Conservation (phyloP, 1,140 invertebrate genomes). For the Drosophila kikkawai region DNA sequence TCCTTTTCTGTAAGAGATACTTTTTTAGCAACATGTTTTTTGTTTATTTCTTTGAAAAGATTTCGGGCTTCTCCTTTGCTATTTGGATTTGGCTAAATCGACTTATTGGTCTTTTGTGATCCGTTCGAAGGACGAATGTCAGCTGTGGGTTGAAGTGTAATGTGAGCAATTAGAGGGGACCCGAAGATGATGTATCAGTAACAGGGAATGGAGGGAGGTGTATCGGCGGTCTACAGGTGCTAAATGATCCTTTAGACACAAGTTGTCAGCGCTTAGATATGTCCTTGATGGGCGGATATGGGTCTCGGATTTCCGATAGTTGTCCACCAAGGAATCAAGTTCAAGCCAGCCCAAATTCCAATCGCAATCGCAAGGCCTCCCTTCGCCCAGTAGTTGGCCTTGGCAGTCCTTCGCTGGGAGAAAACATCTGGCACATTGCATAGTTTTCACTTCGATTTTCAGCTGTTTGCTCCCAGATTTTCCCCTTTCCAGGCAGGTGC, state of each 20-base stretch:
- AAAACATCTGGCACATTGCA: conserved; percentile 47
- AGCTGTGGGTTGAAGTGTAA: conserved; percentile 60
- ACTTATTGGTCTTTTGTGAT: conserved; percentile 76
- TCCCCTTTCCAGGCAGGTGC: conserved; percentile 56
- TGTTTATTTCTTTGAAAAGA: conserved; percentile 60
- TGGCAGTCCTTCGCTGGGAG: conserved; percentile 7
- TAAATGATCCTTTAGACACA: conserved; percentile 53
- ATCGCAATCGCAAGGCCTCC: neutral
- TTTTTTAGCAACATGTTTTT: conserved; percentile 70
- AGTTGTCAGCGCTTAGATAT: conserved; percentile 54
- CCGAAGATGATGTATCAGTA: conserved; percentile 57
- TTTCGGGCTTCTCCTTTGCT: conserved; percentile 7
- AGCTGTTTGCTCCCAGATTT: conserved; percentile 46
- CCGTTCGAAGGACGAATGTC: conserved; percentile 67
- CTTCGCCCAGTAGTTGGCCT: conserved; percentile 28
- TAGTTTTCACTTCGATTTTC: conserved; percentile 33
- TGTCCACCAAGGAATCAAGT: conserved; percentile 32
- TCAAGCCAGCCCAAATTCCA: conserved; percentile 8
- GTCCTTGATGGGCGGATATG: conserved; percentile 65
- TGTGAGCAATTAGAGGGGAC: conserved; percentile 68
- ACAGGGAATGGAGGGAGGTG: conserved; percentile 18
- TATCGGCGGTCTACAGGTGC: conserved; percentile 59
- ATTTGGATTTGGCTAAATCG: conserved; percentile 44
- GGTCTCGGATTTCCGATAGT: conserved; percentile 49
- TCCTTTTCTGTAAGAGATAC: conserved; percentile 64